Base-by-base conservation (phyloP, 2,888 invertebrate species). In the Drosophila affinis region DNA sequence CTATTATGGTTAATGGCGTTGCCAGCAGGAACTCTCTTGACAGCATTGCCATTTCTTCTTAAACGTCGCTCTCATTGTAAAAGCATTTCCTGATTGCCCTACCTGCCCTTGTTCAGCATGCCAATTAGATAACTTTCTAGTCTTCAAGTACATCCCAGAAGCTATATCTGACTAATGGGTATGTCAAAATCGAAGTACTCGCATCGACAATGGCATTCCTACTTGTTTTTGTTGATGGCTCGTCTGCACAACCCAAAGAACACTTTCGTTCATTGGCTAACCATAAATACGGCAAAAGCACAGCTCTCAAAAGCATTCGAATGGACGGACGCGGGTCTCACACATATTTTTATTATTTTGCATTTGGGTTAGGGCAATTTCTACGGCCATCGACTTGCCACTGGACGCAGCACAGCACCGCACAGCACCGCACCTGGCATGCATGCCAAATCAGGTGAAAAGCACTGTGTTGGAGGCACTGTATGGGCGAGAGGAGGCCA, bases 291-390 rank as follows among this genome's bases (percentile, higher is more conserved):
- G 24, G 24, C 24, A 5, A 3, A 24, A 24, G 24, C 24, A 24
- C 39, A 6, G 14, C 39, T 6, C 39, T 39, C n/a, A 24, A 39
- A 34, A 39, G 21, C 32, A 32, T 48, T 34, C 12, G 29, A 17
- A 12, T 39, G 39, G 24, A 24, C 24, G 24, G 24, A 14, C 34
- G 57, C 34, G 57, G 52, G 27, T 21, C 54, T 54, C 45, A 21
- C 34, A 58, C 62, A 62, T 68, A 78, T 74, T 72, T 54, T 68
- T 46, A 45, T 62, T 77, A 58, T 53, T 46, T 69, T 72, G 76
- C 72, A 83, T 86, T 80, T 83, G 77, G 86, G 78, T 83, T 86
- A 81, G 86, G 83, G 79, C 78, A 78, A 75, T 75, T 74, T 76
- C 64, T 63, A 81, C 67, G 65, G 63, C 71, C 71, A 72, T 55